phyloP scores from a whole-genome alignment of 37 sponge, comb jelly and placozoan species.

The Agelas oroides region DNA sequence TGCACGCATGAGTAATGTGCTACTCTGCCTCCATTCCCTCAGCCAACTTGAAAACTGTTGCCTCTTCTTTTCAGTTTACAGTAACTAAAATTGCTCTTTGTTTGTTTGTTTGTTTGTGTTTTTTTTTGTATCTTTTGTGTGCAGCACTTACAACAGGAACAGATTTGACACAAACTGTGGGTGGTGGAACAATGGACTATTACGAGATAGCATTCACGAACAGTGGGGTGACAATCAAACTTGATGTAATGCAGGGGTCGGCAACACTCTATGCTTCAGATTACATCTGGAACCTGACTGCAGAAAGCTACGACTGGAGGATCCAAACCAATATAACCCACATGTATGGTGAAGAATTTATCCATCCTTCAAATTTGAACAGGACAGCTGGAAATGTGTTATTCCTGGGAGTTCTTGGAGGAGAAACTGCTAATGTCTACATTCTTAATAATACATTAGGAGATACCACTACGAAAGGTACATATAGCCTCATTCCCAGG shows the following conservation, averaged over 20 bases:
- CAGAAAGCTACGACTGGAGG: slow-evolving; percentile 2
- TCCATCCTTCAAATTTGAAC: background rate
- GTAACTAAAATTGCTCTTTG: no score
- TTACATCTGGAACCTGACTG: background rate
- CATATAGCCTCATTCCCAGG: no score
- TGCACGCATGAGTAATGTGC: no score
- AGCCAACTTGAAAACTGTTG: no score
- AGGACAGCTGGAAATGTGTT: background rate
- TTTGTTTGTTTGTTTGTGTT: no score
- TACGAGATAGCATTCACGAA: background rate
- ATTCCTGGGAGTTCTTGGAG: background rate
- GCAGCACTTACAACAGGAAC: background rate
- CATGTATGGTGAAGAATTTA: background rate
- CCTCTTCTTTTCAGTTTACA: no score
- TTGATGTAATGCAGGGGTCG: background rate
- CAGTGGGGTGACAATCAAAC: background rate
- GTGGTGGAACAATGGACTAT: background rate
- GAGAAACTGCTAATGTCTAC: no score
- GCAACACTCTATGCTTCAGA: background rate
- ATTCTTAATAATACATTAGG: background rate
- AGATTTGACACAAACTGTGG: background rate
- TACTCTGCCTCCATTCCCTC: no score
- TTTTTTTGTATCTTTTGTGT: background rate
- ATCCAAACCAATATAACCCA: background rate
- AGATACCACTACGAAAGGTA: slow-evolving; percentile 1